Conservation (phyloP, 1,140 invertebrate genomes). For the Riptortus pedestris region DNA sequence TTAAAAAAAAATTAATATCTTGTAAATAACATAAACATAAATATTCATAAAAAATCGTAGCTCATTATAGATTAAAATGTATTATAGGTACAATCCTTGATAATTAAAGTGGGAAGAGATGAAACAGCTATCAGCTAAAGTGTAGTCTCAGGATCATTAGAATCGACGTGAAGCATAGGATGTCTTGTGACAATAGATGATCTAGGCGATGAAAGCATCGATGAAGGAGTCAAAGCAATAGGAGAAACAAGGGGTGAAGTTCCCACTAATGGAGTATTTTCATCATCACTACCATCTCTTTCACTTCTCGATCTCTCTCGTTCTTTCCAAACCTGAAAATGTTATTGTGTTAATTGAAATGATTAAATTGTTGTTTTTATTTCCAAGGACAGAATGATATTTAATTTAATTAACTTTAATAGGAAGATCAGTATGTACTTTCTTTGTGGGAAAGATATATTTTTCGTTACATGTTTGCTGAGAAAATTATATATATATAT, state of each 20-base stretch:
- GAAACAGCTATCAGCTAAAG: conserved; percentile 19
- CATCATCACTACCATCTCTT: conserved; percentile 44
- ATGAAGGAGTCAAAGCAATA: not conserved
- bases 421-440: too few relatives aligned
- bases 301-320: not conserved
- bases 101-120: not conserved
- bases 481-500: too few relatives aligned
- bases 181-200: conserved; percentile 20
- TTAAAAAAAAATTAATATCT: too few relatives aligned
- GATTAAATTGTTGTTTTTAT: not conserved
- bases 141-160: conserved; percentile 28
- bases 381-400: not conserved
- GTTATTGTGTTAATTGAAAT: not conserved
- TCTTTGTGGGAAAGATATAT: too few relatives aligned
- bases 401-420: too few relatives aligned
- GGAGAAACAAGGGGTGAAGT: conserved; percentile 35
- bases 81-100: too few relatives aligned
- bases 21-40: too few relatives aligned
- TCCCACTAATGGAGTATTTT: conserved; percentile 50
- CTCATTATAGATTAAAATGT: too few relatives aligned
- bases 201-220: not conserved
- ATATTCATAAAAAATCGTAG: too few relatives aligned
- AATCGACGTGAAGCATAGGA: conserved; percentile 14
- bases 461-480: too few relatives aligned
- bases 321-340: not conserved